Percentiles rank a stretch among this genome's conserved stretches.
Conservation (phyloP, 2,797 vertebrate genomes). For the Anabacerthia variegaticeps region DNA sequence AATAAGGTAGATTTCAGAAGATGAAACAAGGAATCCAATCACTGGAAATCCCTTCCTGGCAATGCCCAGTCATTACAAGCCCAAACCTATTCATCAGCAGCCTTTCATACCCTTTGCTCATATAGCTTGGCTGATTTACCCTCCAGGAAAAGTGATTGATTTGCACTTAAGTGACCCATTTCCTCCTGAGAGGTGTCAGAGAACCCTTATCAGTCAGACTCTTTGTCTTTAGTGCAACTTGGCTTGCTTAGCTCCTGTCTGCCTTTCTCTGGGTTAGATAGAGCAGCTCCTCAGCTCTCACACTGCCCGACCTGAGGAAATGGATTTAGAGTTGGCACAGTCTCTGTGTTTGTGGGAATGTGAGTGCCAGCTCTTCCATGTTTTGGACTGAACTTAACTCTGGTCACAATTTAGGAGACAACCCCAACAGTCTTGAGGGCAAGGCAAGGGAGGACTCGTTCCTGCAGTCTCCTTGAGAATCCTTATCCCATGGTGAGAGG, state of each 20-base stretch:
- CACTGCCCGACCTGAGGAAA: neutral
- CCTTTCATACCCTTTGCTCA: neutral
- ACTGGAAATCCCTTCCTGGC: neutral
- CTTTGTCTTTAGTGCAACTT: neutral
- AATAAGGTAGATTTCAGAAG: neutral
- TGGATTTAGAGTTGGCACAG: neutral
- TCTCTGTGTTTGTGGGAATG: neutral
- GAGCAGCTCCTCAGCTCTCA: neutral
- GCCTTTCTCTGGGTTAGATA: neutral
- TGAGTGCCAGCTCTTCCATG: fast-evolving
- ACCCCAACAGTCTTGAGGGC: neutral
- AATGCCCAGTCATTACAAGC: neutral
- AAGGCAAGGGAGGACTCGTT: neutral
- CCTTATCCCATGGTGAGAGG: neutral
- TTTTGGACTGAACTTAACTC: neutral
- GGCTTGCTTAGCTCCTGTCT: neutral
- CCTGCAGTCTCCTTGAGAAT: fast-evolving
- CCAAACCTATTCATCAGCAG: neutral
- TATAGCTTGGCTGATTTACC: neutral
- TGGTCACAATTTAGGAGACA: neutral
- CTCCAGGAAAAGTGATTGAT: neutral
- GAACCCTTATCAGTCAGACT: neutral
- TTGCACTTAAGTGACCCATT: neutral
- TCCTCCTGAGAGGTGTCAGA: neutral
- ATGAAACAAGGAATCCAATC: neutral